A percentile compares a stretch with the other conserved stretches of the same genome.
These are phyloP conservation scores for Eidolon dupreanum DNA, from an alignment of 2,797 vertebrate species.

Conservation along the genomic window DNA sequence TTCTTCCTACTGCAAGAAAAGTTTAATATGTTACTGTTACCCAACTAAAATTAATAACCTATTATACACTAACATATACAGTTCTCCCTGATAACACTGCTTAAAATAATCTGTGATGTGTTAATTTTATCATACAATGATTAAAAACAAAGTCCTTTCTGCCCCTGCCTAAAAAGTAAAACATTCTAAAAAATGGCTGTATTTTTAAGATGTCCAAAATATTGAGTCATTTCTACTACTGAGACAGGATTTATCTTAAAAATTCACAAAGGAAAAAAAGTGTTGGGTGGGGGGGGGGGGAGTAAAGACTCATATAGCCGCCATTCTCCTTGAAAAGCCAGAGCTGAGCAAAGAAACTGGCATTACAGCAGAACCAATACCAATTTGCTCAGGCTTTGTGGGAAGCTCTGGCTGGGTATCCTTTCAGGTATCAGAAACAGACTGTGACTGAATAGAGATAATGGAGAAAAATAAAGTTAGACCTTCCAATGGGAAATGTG, in stretches of 20 bases:
- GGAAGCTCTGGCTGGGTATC: not conserved
- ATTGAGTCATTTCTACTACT: conserved; percentile 25
- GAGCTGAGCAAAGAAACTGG: not conserved
- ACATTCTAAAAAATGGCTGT: not conserved
- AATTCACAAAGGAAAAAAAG: not conserved
- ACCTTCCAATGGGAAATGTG: not conserved
- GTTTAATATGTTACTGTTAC: conserved; percentile 14
- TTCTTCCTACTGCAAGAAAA: conserved; percentile 3
- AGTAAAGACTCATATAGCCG: not conserved
- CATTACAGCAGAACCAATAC: not conserved
- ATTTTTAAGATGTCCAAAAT: conserved; percentile 31
- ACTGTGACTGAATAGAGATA: conserved; percentile 19
- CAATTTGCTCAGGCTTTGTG: conserved; percentile 6
- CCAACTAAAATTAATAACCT: conserved; percentile 59
- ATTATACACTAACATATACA: conserved; percentile 18
- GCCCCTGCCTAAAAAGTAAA: conserved; percentile 32
- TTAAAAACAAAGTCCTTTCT: conserved; percentile 59
- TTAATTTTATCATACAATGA: conserved; percentile 18
- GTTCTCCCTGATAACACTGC: not conserved
- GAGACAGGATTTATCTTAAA: conserved; percentile 22
- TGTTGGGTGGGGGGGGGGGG: too few relatives aligned
- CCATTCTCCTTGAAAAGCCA: conserved; percentile 18
- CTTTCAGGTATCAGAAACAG: conserved; percentile 1
- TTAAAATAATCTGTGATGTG: conserved; percentile 43
- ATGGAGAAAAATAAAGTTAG: conserved; percentile 3